Evolutionary conservation across 2,797 vertebrate species (phyloP).

Genomic region (Capromys pilorides): DNA sequence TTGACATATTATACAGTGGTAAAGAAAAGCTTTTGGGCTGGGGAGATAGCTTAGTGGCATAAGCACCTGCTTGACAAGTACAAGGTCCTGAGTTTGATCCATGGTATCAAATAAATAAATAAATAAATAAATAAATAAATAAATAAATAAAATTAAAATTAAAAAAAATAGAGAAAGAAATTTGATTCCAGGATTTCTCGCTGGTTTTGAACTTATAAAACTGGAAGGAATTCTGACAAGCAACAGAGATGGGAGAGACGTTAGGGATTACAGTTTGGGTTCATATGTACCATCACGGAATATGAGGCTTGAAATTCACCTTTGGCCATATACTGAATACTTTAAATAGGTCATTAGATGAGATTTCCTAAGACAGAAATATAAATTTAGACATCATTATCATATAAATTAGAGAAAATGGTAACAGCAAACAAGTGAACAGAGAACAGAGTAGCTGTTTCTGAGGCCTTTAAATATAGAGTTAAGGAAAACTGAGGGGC

Average conservation of each 20-base stretch:
- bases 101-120: no score
- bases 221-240: neutral
- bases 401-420: conserved; percentile 13
- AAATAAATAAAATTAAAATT: no score
- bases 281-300: neutral
- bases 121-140: no score
- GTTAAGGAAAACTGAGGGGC: neutral
- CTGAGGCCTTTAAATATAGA: neutral
- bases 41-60: no score
- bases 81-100: no score
- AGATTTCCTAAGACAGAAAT: neutral
- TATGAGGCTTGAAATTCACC: neutral
- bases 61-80: no score
- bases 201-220: neutral
- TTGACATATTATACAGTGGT: neutral
- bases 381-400: neutral
- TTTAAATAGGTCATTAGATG: neutral
- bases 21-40: neutral
- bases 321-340: neutral
- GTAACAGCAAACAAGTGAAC: neutral
- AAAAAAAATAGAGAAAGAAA: neutral
- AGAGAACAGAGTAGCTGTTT: neutral
- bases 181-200: neutral
- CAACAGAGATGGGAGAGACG: neutral
- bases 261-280: neutral